phyloP scores from a whole-genome alignment of 1,140 invertebrate genomes.

The Potamilus streckersoni region DNA sequence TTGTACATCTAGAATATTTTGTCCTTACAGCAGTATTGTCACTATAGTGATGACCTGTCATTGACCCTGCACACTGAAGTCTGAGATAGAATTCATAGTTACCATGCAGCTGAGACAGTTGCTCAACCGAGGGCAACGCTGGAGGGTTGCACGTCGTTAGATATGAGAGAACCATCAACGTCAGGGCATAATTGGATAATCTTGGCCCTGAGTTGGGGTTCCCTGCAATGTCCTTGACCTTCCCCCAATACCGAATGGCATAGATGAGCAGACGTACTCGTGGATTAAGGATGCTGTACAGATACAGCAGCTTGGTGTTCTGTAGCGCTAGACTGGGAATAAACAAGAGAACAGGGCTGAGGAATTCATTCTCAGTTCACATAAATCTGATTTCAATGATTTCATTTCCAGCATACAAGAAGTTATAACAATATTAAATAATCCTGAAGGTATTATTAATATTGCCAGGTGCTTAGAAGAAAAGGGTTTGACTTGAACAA shows the following conservation, averaged over 20 bases:
- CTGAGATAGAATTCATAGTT: neutral
- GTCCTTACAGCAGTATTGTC: too few species aligned
- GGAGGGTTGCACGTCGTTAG: slow-evolving; percentile 35
- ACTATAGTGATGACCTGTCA: too few species aligned
- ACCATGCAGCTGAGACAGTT: slow-evolving; percentile 30
- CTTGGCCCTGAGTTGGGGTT: slow-evolving; percentile 31
- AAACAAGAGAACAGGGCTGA: slow-evolving; percentile 1
- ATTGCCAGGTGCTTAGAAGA: too few species aligned
- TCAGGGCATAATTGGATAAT: slow-evolving; percentile 45
- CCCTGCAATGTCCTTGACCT: slow-evolving; percentile 31
- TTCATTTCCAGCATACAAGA: too few species aligned
- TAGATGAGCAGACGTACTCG: slow-evolving; percentile 38
- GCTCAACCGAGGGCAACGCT: slow-evolving; percentile 31
- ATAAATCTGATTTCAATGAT: too few species aligned
- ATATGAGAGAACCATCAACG: slow-evolving; percentile 41
- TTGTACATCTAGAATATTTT: too few species aligned
- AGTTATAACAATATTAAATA: too few species aligned
- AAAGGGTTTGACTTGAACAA: too few species aligned
- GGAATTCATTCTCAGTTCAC: too few species aligned
- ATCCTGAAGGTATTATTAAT: too few species aligned
- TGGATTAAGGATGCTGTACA: slow-evolving; percentile 32
- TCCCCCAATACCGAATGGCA: slow-evolving; percentile 45
- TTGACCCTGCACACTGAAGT: too few species aligned
- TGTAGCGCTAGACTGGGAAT: slow-evolving; percentile 32
- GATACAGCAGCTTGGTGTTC: slow-evolving; percentile 40